A percentile compares a stretch with the other conserved stretches of the same genome.
Evolutionary conservation across 2,797 vertebrate genomes (phyloP).

Genomic region (Brachyrhaphis roseni): DNA sequence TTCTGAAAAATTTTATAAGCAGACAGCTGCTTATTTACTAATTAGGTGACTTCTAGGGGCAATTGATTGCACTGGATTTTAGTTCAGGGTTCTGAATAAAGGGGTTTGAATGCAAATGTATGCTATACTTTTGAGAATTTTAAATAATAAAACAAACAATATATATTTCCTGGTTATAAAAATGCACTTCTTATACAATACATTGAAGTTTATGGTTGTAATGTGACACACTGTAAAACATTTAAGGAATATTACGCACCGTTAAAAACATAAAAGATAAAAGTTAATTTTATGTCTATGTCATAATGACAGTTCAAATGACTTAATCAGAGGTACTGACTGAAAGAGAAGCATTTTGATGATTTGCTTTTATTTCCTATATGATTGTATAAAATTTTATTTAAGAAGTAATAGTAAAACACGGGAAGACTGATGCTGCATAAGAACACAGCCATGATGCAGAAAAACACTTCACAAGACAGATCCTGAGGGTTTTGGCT

Average conservation of each 20-base stretch:
- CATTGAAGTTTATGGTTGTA: neutral
- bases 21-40: neutral
- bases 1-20: neutral
- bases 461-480: slow-evolving; percentile 26
- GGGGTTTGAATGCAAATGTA: neutral
- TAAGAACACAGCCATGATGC: slow-evolving; percentile 6
- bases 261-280: neutral
- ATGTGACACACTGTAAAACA: neutral
- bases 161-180: neutral
- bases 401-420: slow-evolving; percentile 10
- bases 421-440: neutral
- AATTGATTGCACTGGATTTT: neutral
- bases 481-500: slow-evolving; percentile 13
- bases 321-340: neutral
- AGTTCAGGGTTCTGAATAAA: neutral
- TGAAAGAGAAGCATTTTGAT: neutral
- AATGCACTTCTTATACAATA: neutral
- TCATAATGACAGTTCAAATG: neutral
- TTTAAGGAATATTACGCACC: neutral
- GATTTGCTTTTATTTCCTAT: neutral
- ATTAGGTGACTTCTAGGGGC: neutral
- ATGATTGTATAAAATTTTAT: neutral
- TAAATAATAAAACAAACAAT: neutral
- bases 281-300: neutral
- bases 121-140: neutral